Conservation (phyloP, 2,113 vertebrate genomes). For the Bufo bufo region DNA sequence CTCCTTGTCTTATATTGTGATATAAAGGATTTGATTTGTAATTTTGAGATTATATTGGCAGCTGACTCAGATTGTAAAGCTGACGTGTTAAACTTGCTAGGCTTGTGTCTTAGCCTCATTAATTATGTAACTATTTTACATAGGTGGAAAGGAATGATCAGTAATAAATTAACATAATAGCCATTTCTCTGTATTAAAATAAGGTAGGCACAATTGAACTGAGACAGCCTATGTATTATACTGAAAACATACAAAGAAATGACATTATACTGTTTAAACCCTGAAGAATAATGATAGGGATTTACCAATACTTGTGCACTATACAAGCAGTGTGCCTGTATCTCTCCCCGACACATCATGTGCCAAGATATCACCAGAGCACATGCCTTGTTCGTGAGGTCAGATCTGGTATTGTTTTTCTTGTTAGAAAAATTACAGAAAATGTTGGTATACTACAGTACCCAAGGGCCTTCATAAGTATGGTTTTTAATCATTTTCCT, state of each 20-base stretch:
- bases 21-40: background rate
- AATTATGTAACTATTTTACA: constrained; percentile 10
- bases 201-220: background rate
- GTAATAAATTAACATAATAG: background rate
- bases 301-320: background rate
- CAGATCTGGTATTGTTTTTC: background rate
- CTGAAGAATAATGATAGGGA: background rate
- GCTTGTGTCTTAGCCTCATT: background rate
- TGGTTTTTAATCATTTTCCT: too few species aligned
- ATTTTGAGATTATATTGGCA: background rate
- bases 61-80: background rate
- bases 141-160: background rate
- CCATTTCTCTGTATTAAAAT: background rate
- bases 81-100: background rate
- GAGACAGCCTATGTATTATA: background rate
- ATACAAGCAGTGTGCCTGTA: background rate
- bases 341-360: background rate
- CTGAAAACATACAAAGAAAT: background rate
- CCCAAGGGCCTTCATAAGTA: too few species aligned
- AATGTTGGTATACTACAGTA: too few species aligned
- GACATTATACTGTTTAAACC: too few species aligned
- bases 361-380: too few species aligned
- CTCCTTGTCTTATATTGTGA: background rate
- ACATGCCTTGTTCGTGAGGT: too few species aligned
- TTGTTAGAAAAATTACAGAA: background rate